Conservation (phyloP, 2,113 vertebrate genomes). For the Platysteira castanea region DNA sequence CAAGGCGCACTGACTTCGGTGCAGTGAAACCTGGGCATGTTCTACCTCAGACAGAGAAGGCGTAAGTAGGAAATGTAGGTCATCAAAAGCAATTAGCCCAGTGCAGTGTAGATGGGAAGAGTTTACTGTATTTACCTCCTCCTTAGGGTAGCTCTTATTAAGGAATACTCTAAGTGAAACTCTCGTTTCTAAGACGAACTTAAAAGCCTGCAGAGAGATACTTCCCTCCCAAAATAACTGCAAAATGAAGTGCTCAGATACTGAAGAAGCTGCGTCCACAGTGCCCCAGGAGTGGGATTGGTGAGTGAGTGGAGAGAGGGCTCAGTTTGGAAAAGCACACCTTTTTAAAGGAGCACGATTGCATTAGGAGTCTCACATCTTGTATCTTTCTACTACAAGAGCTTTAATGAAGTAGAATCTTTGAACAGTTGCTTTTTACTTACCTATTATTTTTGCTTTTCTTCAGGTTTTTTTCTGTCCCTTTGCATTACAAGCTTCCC, state of each 20-base stretch:
- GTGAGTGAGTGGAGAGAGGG: not conserved
- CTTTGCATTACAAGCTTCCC: not conserved
- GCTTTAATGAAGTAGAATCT: not conserved
- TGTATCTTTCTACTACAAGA: not conserved
- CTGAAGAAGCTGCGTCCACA: fast-evolving
- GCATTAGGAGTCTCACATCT: not conserved
- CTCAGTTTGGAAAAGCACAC: not conserved
- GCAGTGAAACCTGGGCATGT: not conserved
- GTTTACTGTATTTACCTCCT: not conserved
- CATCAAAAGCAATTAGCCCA: not conserved
- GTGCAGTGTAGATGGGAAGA: not conserved
- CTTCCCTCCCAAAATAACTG: not conserved
- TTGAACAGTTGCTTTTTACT: not conserved
- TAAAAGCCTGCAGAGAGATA: not conserved
- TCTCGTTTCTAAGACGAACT: not conserved
- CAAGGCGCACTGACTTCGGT: not conserved
- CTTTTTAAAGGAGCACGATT: fast-evolving
- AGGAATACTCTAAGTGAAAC: not conserved
- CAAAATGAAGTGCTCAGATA: not conserved
- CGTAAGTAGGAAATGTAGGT: not conserved
- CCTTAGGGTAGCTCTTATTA: not conserved
- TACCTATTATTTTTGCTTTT: not conserved
- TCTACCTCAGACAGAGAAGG: not conserved
- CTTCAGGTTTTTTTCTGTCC: not conserved
- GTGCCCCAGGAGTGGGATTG: not conserved